phyloP scores from a whole-genome alignment of 2,888 invertebrate genomes.

The Caenorhabditis sp. region DNA sequence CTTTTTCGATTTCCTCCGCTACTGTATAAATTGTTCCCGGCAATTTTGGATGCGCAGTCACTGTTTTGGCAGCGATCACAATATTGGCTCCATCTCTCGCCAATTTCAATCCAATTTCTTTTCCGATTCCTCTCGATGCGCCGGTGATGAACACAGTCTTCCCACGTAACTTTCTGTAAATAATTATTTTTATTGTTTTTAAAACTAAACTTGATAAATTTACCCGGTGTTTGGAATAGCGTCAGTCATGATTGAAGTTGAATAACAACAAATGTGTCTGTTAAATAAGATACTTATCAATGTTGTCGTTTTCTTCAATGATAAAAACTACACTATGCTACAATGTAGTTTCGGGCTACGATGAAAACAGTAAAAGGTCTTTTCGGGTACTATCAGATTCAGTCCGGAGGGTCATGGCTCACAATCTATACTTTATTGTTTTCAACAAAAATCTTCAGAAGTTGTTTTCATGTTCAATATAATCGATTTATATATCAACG shows the following conservation, averaged over 20 bases:
- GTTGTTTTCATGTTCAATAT: too few species aligned
- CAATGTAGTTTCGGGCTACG: too few species aligned
- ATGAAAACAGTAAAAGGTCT: too few species aligned
- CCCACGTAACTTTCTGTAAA: conserved; percentile 39
- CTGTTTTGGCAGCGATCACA: conserved; percentile 89
- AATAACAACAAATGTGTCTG: neutral
- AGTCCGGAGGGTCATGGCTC: too few species aligned
- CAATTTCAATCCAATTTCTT: conserved; percentile 52
- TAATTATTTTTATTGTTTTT: too few species aligned
- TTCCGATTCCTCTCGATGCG: conserved; percentile 52
- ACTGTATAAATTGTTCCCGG: conserved; percentile 91
- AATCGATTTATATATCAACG: too few species aligned
- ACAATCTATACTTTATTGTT: too few species aligned
- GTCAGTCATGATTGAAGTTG: neutral
- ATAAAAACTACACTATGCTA: too few species aligned
- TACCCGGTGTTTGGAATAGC: conserved; percentile 3
- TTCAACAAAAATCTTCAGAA: too few species aligned
- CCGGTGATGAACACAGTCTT: conserved; percentile 50
- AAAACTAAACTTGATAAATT: too few species aligned
- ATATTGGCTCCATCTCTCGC: conserved; percentile 85
- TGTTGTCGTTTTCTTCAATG: too few species aligned
- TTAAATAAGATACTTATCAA: neutral
- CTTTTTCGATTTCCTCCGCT: conserved; percentile 82
- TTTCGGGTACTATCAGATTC: too few species aligned
- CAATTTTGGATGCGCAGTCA: conserved; percentile 86